Evolutionary conservation across 2,797 vertebrate species (phyloP), one percentile per base, ranked within the genome.

Genomic region (Chaenodraco wilsoni): DNA sequence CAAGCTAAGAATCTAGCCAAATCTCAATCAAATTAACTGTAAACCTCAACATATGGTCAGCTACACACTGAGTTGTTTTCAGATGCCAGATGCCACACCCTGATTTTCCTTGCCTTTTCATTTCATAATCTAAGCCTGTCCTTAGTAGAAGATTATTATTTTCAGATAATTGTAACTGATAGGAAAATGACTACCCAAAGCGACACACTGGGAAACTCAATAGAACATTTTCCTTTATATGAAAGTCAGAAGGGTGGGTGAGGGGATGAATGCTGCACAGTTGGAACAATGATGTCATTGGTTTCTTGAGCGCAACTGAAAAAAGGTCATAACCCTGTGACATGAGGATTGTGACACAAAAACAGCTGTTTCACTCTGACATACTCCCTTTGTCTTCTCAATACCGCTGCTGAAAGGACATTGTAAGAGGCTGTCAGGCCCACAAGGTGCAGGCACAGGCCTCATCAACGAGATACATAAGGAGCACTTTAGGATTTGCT

Each of bases 201-300:
- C 62, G 37, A 51, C 51, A 76, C 55, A 64, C 54, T 33, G 57
- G 54, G 40, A 65, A 50, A 52, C 67, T 77, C 17, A 69, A 65
- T 50, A 27, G 75, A 65, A 37, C 52, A 58, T 69, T 76, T 84
- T 75, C 71, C 66, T 87, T 70, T 33, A 52, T n/a, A 57, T 44
- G 62, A 57, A 37, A 65, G 57, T 60, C 49, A 51, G 31, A 74
- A 50, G 62, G 67, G 71, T 69, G 72, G 48, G 66, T 82, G 79
- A 81, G 62, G 80, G 76, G 81, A 50, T 23, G 49, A 76, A 66
- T 13, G 78, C 54, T 8, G 74, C 67, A 64, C 37, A 74, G 75
- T 74, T 69, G 80, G 79, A 85, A 84, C 70, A 83, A 85, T 94
- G 89, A 91, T 90, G 89, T 92, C 91, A 94, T 78, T 74, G 82